Percentiles rank a stretch among this genome's conserved stretches.
Evolutionary conservation across 2,888 invertebrate species (phyloP).

Genomic region (Tetragnatha montana): DNA sequence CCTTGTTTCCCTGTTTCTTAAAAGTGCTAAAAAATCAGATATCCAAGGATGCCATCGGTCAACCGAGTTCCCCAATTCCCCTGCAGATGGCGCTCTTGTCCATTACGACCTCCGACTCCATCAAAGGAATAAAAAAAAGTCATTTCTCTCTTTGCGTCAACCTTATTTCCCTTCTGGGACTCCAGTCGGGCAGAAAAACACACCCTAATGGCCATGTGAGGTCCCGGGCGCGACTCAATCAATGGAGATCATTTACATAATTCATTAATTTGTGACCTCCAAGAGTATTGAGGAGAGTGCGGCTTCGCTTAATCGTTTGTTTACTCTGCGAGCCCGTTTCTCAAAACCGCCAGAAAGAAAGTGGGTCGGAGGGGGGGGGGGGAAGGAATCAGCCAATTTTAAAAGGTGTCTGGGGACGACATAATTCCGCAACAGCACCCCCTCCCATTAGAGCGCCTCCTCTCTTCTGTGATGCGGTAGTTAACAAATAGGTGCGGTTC

Average conservation of each 20-base stretch:
- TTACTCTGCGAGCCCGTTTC: slow-evolving; percentile 36
- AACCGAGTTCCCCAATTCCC: not conserved
- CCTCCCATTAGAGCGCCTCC: not conserved
- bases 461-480: not conserved
- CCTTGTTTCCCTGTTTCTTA: too few species aligned
- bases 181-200: slow-evolving; percentile 17
- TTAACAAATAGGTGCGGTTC: not conserved
- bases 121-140: not conserved
- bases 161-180: slow-evolving; percentile 41
- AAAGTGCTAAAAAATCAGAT: too few species aligned
- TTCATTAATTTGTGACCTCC: slow-evolving; percentile 67
- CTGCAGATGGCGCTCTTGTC: slow-evolving; percentile 31
- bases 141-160: not conserved
- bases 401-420: not conserved
- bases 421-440: not conserved
- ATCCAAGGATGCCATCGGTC: too few species aligned
- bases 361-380: not conserved
- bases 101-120: not conserved
- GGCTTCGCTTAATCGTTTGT: slow-evolving; percentile 41
- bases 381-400: not conserved
- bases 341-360: not conserved
- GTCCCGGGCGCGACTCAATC: slow-evolving; percentile 39
- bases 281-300: slow-evolving; percentile 20
- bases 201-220: slow-evolving; percentile 46
- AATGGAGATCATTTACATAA: slow-evolving; percentile 66